Conservation (phyloP, 2,113 vertebrate species). For the Thalassoma bifasciatum region DNA sequence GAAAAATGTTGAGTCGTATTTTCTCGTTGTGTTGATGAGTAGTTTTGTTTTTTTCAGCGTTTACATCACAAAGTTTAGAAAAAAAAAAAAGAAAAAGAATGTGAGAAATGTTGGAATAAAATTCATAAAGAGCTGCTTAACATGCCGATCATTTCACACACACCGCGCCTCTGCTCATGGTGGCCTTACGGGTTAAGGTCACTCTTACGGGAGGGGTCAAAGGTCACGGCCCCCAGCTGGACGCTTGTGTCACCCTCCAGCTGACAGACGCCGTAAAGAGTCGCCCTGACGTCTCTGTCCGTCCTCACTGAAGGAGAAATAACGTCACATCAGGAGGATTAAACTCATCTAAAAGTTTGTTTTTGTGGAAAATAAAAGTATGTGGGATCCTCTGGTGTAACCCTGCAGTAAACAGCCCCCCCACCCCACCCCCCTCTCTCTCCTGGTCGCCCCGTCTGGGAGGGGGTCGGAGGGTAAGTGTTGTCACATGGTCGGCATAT, state of each 20-base stretch:
- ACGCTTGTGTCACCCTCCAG: slow-evolving; percentile 29
- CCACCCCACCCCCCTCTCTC: background rate
- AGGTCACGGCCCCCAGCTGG: slow-evolving; percentile 55
- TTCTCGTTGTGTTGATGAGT: too few relatives aligned
- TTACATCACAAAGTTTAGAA: background rate
- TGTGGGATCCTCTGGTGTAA: too few relatives aligned
- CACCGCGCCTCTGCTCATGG: background rate
- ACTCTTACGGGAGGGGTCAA: slow-evolving; percentile 12
- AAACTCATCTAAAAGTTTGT: background rate
- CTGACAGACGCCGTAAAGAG: slow-evolving; percentile 13
- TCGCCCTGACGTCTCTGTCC: background rate
- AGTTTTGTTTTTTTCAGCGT: too few relatives aligned
- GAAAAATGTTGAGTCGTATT: too few relatives aligned
- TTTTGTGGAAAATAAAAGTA: background rate
- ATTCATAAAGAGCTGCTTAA: background rate
- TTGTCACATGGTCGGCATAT: slow-evolving; percentile 70
- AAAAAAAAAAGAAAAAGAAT: background rate
- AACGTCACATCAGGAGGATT: background rate
- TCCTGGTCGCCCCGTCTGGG: slow-evolving; percentile 16
- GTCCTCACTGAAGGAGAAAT: background rate
- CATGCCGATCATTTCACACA: slow-evolving; percentile 29
- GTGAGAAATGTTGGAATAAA: background rate
- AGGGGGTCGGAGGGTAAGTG: slow-evolving; percentile 59
- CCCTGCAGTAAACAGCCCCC: slow-evolving; percentile 1
- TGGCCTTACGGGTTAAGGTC: slow-evolving; percentile 12